Percentiles rank a stretch among this genome's conserved stretches.
phyloP scores from a whole-genome alignment of 1,140 invertebrate species.

The Choristoneura fumiferana region DNA sequence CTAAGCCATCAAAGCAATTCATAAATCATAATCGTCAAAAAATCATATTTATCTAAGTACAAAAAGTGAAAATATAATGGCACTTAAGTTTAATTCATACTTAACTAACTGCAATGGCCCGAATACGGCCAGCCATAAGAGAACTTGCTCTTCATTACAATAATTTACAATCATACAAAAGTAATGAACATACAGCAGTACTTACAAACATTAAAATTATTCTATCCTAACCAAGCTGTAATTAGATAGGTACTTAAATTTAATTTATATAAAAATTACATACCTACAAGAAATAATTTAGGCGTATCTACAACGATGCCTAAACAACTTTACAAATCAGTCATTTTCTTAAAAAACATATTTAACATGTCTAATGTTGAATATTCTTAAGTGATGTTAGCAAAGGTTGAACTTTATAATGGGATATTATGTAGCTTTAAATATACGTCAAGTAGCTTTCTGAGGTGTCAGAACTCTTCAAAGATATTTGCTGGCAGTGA shows the following conservation, averaged over 20 bases:
- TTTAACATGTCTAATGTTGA: constrained; percentile 38
- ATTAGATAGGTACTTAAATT: constrained; percentile 18
- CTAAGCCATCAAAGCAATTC: no score
- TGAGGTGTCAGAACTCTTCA: background rate
- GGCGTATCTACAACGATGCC: constrained; percentile 63
- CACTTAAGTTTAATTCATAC: constrained; percentile 18
- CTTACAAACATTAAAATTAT: constrained; percentile 9
- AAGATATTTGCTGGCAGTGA: background rate
- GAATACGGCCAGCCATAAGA: background rate
- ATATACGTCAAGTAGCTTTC: background rate
- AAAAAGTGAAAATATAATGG: constrained; percentile 18
- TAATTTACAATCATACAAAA: constrained; percentile 21
- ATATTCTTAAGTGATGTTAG: constrained; percentile 18
- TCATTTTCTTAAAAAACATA: constrained; percentile 67
- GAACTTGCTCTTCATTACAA: constrained; percentile 4
- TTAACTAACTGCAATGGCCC: constrained; percentile 11
- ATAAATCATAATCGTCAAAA: background rate
- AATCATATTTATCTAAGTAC: constrained; percentile 7
- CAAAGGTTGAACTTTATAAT: constrained; percentile 1
- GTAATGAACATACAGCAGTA: constrained; percentile 13
- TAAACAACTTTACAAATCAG: constrained; percentile 67
- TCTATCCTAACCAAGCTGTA: constrained; percentile 10
- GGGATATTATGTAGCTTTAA: constrained; percentile 6
- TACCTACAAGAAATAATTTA: constrained; percentile 60
- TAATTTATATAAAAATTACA: constrained; percentile 53